These are phyloP conservation scores for Drosophila atripex DNA, from an alignment of 2,888 invertebrate genomes.

Conservation along the genomic window DNA sequence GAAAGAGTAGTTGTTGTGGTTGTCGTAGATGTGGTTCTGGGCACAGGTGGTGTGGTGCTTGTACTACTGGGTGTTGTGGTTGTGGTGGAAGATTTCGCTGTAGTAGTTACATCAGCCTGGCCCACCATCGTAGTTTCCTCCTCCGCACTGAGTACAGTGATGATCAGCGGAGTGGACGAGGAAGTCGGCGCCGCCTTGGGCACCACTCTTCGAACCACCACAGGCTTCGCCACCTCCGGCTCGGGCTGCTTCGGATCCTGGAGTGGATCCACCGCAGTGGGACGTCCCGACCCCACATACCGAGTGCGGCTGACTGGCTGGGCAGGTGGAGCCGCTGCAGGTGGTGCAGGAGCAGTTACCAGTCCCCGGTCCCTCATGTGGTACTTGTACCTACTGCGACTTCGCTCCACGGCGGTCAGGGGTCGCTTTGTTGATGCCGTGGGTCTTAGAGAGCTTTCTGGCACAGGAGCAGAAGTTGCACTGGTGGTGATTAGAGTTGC, in stretches of 20 bases:
- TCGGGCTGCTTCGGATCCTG: slow-evolving; percentile 34
- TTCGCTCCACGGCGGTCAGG: slow-evolving; percentile 72
- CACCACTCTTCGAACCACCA: slow-evolving; percentile 44
- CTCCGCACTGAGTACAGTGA: slow-evolving; percentile 80
- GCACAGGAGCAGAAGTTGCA: slow-evolving; percentile 31
- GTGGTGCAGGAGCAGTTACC: slow-evolving; percentile 26
- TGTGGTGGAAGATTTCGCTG: slow-evolving; percentile 25
- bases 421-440: slow-evolving; percentile 64
- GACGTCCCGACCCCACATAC: slow-evolving; percentile 69
- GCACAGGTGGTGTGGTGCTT: slow-evolving; percentile 19
- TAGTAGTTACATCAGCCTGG: slow-evolving; percentile 29
- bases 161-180: slow-evolving; percentile 79
- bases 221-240: slow-evolving; percentile 40
- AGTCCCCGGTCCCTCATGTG: slow-evolving; percentile 71
- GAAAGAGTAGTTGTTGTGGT: slow-evolving; percentile 19
- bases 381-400: slow-evolving; percentile 77
- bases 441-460: slow-evolving; percentile 49
- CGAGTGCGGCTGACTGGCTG: slow-evolving; percentile 54
- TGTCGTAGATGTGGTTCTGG: slow-evolving; percentile 20
- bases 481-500: slow-evolving; percentile 49
- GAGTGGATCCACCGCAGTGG: slow-evolving; percentile 51
- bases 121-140: slow-evolving; percentile 62
- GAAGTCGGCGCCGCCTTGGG: slow-evolving; percentile 35
- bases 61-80: slow-evolving; percentile 17
- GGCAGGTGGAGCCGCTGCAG: slow-evolving; percentile 32